Evolutionary conservation across 2,797 vertebrate genomes (phyloP), one percentile per base, ranked within the genome.

Genomic region (Sebastes taczanowskii): DNA sequence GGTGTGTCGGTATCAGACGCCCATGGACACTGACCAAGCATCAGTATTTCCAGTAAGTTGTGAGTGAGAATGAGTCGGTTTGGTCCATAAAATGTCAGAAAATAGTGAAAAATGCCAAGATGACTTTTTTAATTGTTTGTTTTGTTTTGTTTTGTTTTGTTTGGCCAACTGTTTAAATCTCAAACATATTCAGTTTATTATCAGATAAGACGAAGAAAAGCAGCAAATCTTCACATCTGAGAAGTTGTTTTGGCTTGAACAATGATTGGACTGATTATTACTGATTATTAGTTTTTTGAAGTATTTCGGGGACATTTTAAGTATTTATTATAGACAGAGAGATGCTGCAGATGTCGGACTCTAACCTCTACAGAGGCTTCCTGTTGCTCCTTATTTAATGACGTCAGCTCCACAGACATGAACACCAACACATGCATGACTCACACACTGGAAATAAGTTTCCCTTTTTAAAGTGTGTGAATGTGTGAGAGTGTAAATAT

Each of bases 401-500:
- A n/a, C 5, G 23, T 49, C 70, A 4, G 27, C 30, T 53, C 38
- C 6, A 5, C 68, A 32, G 29, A 77, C 5, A 2, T 4, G 4
- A 42, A 42, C 16, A 4, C 7, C 6, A 5, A 11, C 6, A 27
- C 42, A 49, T 13, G 23, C 3, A 4, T 13, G 23, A 71, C n/a
- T 56, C 23, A 6, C 1, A 56, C 20, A 7, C 18, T 23, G 30
- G 6, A 73, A 63, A 29, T 32, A 1, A 55, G 77, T 22, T 16
- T 77, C 53, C 25, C 16, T 66, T 58, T 56, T 61, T 64, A 60
- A 71, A 59, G 68, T 46, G 71, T 82, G 72, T 78, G 25, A 82
- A 74, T 83, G 59, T 78, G 75, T 78, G 25, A 82, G 35, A 38
- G 11, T 14, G 35, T 38, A 14, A 38, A 76, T 84, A 60, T 77